A percentile compares a stretch with the other conserved stretches of the same genome.
These are phyloP conservation scores for Sisyra terminalis DNA, from an alignment of 2,888 invertebrate genomes.

Conservation along the genomic window DNA sequence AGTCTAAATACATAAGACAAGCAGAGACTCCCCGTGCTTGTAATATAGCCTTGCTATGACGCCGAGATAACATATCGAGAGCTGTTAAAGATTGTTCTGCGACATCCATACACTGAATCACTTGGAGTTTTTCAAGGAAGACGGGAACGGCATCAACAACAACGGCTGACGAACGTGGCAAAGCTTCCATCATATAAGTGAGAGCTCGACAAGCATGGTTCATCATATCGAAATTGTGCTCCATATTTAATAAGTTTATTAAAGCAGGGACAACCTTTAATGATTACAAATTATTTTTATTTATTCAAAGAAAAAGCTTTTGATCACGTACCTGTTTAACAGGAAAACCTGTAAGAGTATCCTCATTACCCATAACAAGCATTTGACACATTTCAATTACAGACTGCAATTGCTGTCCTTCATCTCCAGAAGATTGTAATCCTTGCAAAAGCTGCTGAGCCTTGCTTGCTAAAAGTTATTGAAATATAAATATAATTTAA, in stretches of 20 bases:
- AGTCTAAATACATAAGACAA: slow-evolving; percentile 91
- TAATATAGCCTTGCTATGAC: slow-evolving; percentile 92
- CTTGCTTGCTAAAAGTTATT: slow-evolving; percentile 49
- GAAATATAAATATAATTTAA: slow-evolving; percentile 9
- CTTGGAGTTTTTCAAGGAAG: slow-evolving; percentile 90
- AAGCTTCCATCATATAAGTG: slow-evolving; percentile 97
- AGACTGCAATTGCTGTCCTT: slow-evolving; percentile 89
- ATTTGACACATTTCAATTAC: slow-evolving; percentile 98
- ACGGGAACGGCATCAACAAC: slow-evolving; percentile 96
- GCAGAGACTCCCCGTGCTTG: slow-evolving; percentile 91
- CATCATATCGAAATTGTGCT: slow-evolving; percentile 99
- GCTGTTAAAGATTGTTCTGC: slow-evolving; percentile 97
- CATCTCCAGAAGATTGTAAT: slow-evolving; percentile 84
- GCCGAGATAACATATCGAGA: slow-evolving; percentile 86
- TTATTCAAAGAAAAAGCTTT: too few relatives aligned
- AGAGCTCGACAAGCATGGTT: slow-evolving; percentile 96
- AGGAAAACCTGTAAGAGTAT: slow-evolving; percentile 94
- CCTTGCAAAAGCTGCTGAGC: slow-evolving; percentile 87
- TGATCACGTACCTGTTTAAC: slow-evolving; percentile 51
- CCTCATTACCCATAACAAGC: slow-evolving; percentile 98
- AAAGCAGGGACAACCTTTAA: slow-evolving; percentile 74
- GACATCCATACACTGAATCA: slow-evolving; percentile 99
- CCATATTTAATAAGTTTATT: slow-evolving; percentile 81
- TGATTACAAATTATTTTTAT: too few relatives aligned
- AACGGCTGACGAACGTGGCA: slow-evolving; percentile 89